Evolutionary conservation across 2,888 invertebrate species (phyloP), one percentile per base, ranked within the genome.

Genomic region (Latrodectus hesperus): DNA sequence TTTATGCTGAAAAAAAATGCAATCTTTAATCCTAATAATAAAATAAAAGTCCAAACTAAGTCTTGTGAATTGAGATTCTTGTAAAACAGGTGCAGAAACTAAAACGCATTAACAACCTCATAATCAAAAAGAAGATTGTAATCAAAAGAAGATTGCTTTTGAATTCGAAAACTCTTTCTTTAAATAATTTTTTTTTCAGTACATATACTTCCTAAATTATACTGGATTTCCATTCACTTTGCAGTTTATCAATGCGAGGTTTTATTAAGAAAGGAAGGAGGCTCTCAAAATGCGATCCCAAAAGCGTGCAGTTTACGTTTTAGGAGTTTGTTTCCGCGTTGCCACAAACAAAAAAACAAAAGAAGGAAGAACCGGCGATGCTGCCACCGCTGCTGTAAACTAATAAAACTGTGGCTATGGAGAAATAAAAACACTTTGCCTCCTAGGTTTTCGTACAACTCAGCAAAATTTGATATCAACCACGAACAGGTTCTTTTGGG

Each of bases 381-480:
- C 53, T 51, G 26, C 22, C 75, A 49, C 26, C 17, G 22, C 16
- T 17, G 49, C 84, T 70, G 70, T 80, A 85, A 85, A 85, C 80
- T 85, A 85, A 85, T 85, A 85, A 85, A 80, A 85, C 65, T 71
- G 70, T 60, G 68, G 53, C 78, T 52, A 70, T 70, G 78, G 53
- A 55, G 76, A 76, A 85, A 86, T 81, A 81, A 86, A 86, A 86
- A 86, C 86, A 81, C 76, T 81, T 80, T 70, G 75, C 80, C 79
- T 80, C 75, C 76, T 76, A 65, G 76, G 51, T 81, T 80, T 85
- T 85, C 71, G 60, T 68, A 71, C 76, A 72, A 86, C 71, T 86
- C 81, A 86, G 86, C 86, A 60, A 64, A 86, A 86, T 86, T 86
- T 76, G 86, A 86, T 86, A 86, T 71, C 60, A 60, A 60, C 85